Evolutionary conservation across 2,797 vertebrate genomes (phyloP), one percentile per base, ranked within the genome.

Genomic region (Epinephelus coioides): DNA sequence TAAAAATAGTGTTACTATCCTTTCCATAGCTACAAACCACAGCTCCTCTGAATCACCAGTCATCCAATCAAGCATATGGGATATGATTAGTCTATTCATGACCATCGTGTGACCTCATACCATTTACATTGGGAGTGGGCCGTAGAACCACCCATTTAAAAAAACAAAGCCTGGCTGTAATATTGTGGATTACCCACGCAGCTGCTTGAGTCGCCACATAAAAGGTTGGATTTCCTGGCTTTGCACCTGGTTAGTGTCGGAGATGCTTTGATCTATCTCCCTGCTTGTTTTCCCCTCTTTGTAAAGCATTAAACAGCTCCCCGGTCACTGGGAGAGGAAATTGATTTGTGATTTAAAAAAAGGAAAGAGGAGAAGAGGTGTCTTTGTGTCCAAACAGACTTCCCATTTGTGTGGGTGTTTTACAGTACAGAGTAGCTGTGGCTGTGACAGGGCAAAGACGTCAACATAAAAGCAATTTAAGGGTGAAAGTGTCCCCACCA

Each of bases 181-280:
- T 75, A 50, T 43, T 60, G 38, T 61, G 71, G 73, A 88, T 91
- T 76, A 88, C 84, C 69, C 72, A 78, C 10, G 44, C 73, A 73
- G 82, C 82, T 81, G 82, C 79, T 83, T 21, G 69, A 79, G 79
- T 79, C 59, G n/a, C 65, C 79, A 84, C 83, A 91, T 90, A 77
- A 94, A 91, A 90, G 90, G 56, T 83, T 84, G 87, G 73, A 78
- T 86, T 84, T 84, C 63, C 21, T 54, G 68, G 82, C 76, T 68
- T 84, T 85, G 92, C 94, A 94, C 92, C 94, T 94, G 95, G 91
- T 82, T 78, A 59, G 82, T 86, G 85, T 88, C 54, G 53, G 60
- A 69, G 73, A 71, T 0, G 60, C 95, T 95, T 95, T 95, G 92
- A 95, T 95, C 90, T 86, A 38, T 82, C 86, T 86, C 88, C 69